Base-by-base conservation (phyloP, 2,888 invertebrate genomes). In the Sericinus montela region DNA sequence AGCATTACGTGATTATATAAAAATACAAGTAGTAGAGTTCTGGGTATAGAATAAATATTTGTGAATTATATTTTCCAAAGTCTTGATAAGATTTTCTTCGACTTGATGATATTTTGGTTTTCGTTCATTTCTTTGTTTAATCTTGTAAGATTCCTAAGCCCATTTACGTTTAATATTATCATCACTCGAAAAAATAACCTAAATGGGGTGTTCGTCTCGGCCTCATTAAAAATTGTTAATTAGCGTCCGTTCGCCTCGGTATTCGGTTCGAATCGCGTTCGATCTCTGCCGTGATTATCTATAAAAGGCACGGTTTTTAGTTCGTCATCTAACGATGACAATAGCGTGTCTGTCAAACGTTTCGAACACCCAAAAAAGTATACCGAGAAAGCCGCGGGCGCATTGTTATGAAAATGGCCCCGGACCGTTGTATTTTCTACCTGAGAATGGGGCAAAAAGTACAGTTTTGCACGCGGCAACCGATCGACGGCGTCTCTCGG, bases 351-450 rank as follows among this genome's bases (percentile, higher is more conserved):
- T 78, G 81, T 79, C 83, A 80, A 82, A 80, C 76, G 80, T 75
- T 72, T 80, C 74, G 71, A 67, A 65, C 68, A 55, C 63, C 73
- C 71, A 83, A 87, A 71, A 81, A 86, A 83, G 69, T 72, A 74
- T 74, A 72, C 72, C 67, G 78, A 78, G 83, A 82, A 76, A 82
- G 80, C 76, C 80, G 78, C 79, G 61, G 75, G 80, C 80, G 83
- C 86, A 88, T 88, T 88, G 85, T 87, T 84, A 88, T 86, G 82
- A 86, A 85, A 86, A 88, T 85, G 79, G n/a, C 75, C 78, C 72
- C 63, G 72, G 77, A 70, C 81, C 79, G 78, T 81, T 76, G 79
- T 77, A 72, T 82, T 81, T 73, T 83, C 83, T 87, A 86, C 86
- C 87, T 86, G 85, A 58, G 70, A 67, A 63, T 57, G 68, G 63